Evolutionary conservation across 2,113 vertebrate genomes (phyloP).

Genomic region (Anthoscopus minutus): DNA sequence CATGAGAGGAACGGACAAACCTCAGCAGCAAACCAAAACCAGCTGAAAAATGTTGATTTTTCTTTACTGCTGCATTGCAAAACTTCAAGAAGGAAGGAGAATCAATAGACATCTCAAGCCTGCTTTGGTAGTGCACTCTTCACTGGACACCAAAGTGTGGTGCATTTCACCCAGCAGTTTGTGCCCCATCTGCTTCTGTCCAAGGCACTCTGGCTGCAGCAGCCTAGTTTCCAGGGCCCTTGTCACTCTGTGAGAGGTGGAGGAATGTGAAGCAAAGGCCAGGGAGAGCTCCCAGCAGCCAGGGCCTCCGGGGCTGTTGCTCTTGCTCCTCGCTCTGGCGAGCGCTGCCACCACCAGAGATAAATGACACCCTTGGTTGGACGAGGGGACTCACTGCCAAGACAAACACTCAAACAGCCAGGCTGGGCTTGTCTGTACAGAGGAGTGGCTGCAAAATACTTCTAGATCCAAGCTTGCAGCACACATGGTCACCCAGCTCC

Average conservation of each 20-base stretch:
- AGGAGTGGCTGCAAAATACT: neutral
- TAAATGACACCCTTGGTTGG: neutral
- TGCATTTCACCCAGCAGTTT: neutral
- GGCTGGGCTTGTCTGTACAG: neutral
- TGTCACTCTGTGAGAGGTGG: neutral
- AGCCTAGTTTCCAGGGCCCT: neutral
- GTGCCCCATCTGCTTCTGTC: neutral
- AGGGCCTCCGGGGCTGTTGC: neutral
- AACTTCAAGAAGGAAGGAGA: neutral
- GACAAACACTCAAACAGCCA: neutral
- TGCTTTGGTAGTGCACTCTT: accelerated
- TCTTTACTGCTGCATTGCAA: neutral
- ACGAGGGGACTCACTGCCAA: neutral
- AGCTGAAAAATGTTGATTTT: neutral
- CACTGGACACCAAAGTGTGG: neutral
- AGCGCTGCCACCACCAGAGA: neutral
- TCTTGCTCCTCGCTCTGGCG: neutral
- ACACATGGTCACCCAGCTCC: neutral
- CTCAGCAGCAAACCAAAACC: constrained; percentile 17
- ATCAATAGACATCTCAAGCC: neutral
- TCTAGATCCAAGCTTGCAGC: neutral
- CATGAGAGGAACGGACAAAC: neutral
- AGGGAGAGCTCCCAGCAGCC: neutral
- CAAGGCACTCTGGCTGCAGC: neutral
- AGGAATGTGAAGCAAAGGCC: neutral